phyloP scores from a whole-genome alignment of 2,113 vertebrate species.

The Struthidea cinerea region DNA sequence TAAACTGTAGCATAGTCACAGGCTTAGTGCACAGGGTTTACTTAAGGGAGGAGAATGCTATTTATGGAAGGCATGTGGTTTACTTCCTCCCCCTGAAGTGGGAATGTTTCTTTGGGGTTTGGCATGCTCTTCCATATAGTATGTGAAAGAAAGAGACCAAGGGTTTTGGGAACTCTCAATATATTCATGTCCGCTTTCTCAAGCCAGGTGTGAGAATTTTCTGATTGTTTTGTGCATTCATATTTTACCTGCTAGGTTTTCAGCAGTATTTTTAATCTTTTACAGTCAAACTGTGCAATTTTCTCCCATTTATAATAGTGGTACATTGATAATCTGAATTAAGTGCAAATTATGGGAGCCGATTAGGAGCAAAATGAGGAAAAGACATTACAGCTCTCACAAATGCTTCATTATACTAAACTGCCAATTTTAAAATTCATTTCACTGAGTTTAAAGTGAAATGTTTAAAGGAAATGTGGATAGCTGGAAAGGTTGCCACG shows the following conservation, averaged over 20 bases:
- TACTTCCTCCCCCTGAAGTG: constrained; percentile 20
- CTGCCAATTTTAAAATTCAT: constrained; percentile 23
- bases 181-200: neutral
- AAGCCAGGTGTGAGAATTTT: constrained; percentile 33
- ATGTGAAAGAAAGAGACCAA: constrained; percentile 45
- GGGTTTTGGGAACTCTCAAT: constrained; percentile 43
- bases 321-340: neutral
- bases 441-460: constrained; percentile 1
- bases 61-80: constrained; percentile 68
- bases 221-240: constrained; percentile 11
- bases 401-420: constrained; percentile 34
- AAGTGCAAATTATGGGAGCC: neutral
- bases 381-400: neutral
- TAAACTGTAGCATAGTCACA: neutral
- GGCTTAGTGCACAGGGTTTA: constrained; percentile 30
- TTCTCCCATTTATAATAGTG: neutral
- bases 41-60: constrained; percentile 58
- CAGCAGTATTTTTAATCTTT: constrained; percentile 23
- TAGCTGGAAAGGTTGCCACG: neutral
- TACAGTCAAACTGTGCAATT: neutral
- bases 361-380: neutral
- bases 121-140: constrained; percentile 6
- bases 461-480: neutral
- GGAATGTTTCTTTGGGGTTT: constrained; percentile 62
- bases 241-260: constrained; percentile 47